A percentile compares a stretch with the other conserved stretches of the same genome.
These are phyloP conservation scores for Chiroxiphia lanceolata DNA, from an alignment of 2,797 vertebrate genomes.

Conservation along the genomic window DNA sequence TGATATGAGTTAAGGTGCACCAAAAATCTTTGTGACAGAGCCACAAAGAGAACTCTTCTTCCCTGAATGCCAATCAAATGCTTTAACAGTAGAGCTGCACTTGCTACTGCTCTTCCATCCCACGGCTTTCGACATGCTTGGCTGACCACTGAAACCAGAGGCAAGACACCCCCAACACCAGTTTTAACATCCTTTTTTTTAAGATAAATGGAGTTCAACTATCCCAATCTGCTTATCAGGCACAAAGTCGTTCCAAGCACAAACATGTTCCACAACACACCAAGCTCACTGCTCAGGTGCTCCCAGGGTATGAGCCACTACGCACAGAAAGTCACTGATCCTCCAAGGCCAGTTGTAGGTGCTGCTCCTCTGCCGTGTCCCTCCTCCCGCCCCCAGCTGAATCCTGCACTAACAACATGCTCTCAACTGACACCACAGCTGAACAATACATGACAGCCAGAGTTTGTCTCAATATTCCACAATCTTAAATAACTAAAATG, in stretches of 20 bases:
- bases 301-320: not conserved
- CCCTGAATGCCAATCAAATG: not conserved
- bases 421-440: not conserved
- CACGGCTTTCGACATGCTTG: accelerated
- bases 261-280: not conserved
- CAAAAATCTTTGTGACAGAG: not conserved
- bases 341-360: accelerated
- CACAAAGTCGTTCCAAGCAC: not conserved
- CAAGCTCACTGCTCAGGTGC: not conserved
- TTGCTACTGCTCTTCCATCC: not conserved
- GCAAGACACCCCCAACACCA: not conserved
- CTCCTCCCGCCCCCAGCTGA: accelerated
- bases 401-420: not conserved
- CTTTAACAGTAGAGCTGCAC: not conserved
- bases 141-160: not conserved
- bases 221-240: not conserved
- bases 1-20: accelerated
- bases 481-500: not conserved
- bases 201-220: not conserved
- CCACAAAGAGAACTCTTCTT: not conserved
- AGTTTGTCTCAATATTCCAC: not conserved
- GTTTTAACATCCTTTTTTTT: not conserved
- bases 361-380: not conserved
- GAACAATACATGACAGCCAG: not conserved
- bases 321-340: not conserved